Base-by-base conservation (phyloP, 92 coral and sea anemone species). In the Pocillopora meandrina region DNA sequence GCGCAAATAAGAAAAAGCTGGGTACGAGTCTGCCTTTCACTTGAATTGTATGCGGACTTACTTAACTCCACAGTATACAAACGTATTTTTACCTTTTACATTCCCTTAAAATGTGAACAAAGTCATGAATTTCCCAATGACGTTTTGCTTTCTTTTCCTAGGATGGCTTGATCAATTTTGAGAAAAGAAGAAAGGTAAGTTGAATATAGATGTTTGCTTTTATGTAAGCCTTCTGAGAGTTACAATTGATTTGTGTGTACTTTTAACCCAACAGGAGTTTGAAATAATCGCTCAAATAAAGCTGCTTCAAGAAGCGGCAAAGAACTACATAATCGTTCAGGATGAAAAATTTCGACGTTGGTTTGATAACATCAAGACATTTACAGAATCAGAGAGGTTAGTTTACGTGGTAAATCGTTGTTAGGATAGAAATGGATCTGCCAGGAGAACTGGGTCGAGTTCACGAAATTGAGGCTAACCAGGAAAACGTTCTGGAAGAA, bases 281-380 rank as follows among this genome's bases (percentile, higher is more conserved):
- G 98, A 97, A 80, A 78, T 97, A 56, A 97, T 97, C 56, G 99
- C 99, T 47, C 99, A 97, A 72, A 97, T 97, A 93, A 97, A 90
- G 78, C 87, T 97, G 57, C 78, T 97, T 5, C 99, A 97, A 82
- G 98, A 92, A 87, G 93, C 98, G 10, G 99, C 99, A n/a, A 97
- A 97, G 82, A 97, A 97, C 83, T 97, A 97, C 76, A 79, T 79
- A 61, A 89, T 97, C 65, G 81, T 80, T 34, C 97, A 98, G 5
- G 90, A 97, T 81, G 88, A 91, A 21, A 84, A 84, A 35, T 94
- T 97, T 83, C 79, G 99, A 78, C 90, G 19, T 36, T 92, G 95
- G 92, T 97, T 97, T 65, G 95, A 92, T 71, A 85, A 89, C 5
- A 79, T 94, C 59, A 87, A 83, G 84, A 97, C 98, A 9, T 87